Evolutionary conservation across 2,113 vertebrate species (phyloP).

Genomic region (Chlamydotis undulata): DNA sequence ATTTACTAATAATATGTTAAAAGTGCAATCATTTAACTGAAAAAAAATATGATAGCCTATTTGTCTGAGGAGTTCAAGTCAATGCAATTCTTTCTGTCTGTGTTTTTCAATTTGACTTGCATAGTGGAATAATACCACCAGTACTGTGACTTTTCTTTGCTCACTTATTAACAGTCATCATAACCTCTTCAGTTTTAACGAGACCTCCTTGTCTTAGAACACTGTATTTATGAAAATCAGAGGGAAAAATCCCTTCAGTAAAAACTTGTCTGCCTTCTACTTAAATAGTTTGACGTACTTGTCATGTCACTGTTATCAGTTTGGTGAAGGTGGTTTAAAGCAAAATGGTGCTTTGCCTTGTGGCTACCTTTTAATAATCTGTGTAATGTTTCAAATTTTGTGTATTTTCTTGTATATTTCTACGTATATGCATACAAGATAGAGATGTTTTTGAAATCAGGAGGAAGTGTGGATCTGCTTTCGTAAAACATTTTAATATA

Average conservation of each 20-base stretch:
- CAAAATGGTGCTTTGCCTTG: not conserved
- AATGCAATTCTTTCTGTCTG: not conserved
- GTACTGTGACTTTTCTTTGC: not conserved
- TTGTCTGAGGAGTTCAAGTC: not conserved
- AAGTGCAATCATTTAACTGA: not conserved
- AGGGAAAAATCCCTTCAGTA: not conserved
- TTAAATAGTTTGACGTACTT: not conserved
- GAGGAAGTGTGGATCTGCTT: not conserved
- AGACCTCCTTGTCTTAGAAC: not conserved
- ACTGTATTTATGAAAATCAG: not conserved
- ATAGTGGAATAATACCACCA: too few relatives aligned
- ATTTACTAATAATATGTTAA: conserved; percentile 9
- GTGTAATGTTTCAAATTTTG: not conserved
- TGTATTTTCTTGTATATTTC: not conserved
- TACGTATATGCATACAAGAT: not conserved
- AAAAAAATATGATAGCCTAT: not conserved
- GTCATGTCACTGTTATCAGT: not conserved
- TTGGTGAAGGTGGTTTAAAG: not conserved
- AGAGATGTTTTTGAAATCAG: not conserved
- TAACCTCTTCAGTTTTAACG: not conserved
- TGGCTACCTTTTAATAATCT: not conserved
- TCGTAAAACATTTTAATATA: not conserved
- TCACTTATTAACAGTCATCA: not conserved
- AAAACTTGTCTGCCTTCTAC: not conserved
- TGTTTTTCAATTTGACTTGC: not conserved